A percentile compares a stretch with the other conserved stretches of the same genome.
These are phyloP conservation scores for Percopsis transmontana DNA, from an alignment of 2,113 vertebrate genomes.

Conservation along the genomic window DNA sequence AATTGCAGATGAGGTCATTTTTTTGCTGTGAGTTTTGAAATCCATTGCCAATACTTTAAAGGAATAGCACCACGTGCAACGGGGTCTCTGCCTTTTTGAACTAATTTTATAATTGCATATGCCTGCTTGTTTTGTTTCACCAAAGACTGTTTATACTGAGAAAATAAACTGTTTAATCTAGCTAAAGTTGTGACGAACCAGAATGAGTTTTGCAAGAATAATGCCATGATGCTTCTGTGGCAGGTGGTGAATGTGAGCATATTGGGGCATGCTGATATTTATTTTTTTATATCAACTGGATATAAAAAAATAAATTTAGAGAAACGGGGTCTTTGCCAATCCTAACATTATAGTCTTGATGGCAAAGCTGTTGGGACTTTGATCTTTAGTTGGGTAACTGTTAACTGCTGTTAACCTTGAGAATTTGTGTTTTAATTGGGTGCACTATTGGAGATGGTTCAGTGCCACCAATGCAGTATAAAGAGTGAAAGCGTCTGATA, in stretches of 20 bases:
- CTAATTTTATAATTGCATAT: slow-evolving; percentile 20
- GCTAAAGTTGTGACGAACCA: neutral
- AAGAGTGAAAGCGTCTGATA: no score
- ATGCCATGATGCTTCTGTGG: neutral
- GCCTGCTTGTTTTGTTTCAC: slow-evolving; percentile 59
- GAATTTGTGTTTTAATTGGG: neutral
- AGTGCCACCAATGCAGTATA: neutral
- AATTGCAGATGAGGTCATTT: slow-evolving; percentile 22
- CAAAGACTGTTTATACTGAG: slow-evolving; percentile 49
- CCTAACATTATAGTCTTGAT: neutral
- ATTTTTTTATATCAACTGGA: neutral
- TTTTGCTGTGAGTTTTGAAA: slow-evolving; percentile 31
- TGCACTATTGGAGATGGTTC: slow-evolving; percentile 18
- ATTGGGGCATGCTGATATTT: neutral
- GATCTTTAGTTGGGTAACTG: neutral
- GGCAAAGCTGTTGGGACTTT: neutral
- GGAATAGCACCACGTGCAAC: slow-evolving; percentile 20
- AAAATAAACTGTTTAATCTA: slow-evolving; percentile 13
- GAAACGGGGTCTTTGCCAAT: neutral
- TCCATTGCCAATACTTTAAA: slow-evolving; percentile 3
- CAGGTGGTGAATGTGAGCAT: neutral
- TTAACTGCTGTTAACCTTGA: neutral
- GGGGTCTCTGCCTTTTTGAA: slow-evolving; percentile 32
- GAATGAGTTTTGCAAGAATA: neutral
- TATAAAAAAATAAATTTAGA: neutral